Conservation (phyloP, 1,140 invertebrate genomes). For the Neotoxoptera formosana region DNA sequence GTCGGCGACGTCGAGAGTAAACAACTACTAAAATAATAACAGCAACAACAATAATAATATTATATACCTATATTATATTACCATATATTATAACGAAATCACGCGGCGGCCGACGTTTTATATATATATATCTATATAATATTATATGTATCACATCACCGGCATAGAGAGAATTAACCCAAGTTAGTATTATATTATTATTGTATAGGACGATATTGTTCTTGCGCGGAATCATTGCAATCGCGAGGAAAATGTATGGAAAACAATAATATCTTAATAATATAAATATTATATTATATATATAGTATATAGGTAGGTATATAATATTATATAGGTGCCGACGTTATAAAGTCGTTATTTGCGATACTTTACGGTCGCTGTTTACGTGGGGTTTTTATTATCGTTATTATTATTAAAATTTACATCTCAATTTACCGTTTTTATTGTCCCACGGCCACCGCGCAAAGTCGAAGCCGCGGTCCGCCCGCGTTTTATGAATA, state of each 20-base stretch:
- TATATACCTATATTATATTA: background rate
- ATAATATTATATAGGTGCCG: background rate
- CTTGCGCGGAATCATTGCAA: background rate
- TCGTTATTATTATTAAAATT: constrained; percentile 25
- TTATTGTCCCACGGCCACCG: background rate
- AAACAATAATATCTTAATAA: background rate
- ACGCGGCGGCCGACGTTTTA: too few species aligned
- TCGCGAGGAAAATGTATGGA: background rate
- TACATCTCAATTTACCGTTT: constrained; percentile 36
- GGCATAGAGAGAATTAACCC: background rate
- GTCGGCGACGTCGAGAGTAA: background rate
- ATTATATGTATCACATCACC: background rate
- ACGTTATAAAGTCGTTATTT: background rate
- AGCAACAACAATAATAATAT: background rate
- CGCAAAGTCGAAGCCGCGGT: background rate
- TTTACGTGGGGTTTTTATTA: background rate
- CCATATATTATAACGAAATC: background rate
- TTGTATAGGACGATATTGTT: background rate
- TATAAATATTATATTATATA: background rate
- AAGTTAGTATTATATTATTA: background rate
- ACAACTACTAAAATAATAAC: background rate
- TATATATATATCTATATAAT: too few species aligned
- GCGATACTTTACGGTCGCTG: background rate
- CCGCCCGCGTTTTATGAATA: background rate
- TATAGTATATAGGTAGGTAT: too few species aligned